Evolutionary conservation across 2,888 invertebrate genomes (phyloP), one percentile per base, ranked within the genome.

Genomic region (Xanthostigma xanthostigma): DNA sequence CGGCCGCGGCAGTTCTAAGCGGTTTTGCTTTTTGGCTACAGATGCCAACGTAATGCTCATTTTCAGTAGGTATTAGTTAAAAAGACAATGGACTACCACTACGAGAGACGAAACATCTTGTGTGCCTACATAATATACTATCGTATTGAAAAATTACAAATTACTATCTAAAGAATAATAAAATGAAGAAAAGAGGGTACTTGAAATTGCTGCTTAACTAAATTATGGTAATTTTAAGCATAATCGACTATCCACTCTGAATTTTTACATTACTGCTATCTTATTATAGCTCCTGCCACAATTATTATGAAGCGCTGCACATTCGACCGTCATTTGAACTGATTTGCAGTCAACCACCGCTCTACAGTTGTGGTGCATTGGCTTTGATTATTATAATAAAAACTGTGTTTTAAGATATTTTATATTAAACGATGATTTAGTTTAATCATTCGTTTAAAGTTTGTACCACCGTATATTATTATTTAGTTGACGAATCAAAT

Each of bases 181-280:
- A 27, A 27, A 27, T 27, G 27, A 27, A 27, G 27, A 27, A 27
- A 27, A 27, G 27, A 27, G 27, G 27, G 27, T 27, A 27, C 27
- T 27, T 27, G 27, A 37, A 44, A 44, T 44, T 36, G 44, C 36
- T 44, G 44, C 46, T 46, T 46, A 46, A 58, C 59, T 53, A 64
- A 64, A 65, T 65, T 65, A 65, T 64, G 64, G 64, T 65, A 64
- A 65, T 65, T 63, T 64, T 51, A 56, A 59, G 58, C 59, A 62
- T 62, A 62, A 64, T 64, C 62, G 62, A 62, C 59, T 48, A 47
- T 57, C 60, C 57, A 59, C 60, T 62, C 60, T 58, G 55, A 59
- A 60, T 60, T 59, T 60, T 57, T 57, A 53, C 50, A 49, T 51
- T 44, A 38, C 13, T 12, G 42, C 33, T 17, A 14, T 14, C 42